Evolutionary conservation across 2,113 vertebrate species (phyloP).

Genomic region (Phocoena sinus): DNA sequence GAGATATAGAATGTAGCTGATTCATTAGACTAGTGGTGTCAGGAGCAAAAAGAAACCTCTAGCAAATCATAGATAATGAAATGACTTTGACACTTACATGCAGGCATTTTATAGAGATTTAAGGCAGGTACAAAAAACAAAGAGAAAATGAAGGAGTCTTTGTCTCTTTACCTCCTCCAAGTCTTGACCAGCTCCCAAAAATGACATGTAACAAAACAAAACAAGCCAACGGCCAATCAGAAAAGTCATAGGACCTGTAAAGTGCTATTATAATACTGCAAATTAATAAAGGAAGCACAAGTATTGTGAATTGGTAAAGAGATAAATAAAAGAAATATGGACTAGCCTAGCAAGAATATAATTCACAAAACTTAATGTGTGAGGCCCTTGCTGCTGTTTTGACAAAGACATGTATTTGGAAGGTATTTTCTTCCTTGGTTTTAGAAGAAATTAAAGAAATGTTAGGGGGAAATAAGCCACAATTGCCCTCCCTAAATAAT

Average conservation of each 20-base stretch:
- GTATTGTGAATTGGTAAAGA: background rate
- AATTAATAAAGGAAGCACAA: background rate
- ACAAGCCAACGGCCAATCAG: background rate
- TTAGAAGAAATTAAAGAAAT: background rate
- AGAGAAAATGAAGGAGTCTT: background rate
- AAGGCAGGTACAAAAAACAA: background rate
- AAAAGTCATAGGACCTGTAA: background rate
- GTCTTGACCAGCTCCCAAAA: background rate
- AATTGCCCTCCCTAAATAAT: background rate
- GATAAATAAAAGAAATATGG: background rate
- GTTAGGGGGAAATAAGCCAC: background rate
- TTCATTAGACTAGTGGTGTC: background rate
- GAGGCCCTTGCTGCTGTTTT: background rate
- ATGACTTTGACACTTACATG: background rate
- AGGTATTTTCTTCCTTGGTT: background rate
- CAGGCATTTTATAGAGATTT: background rate
- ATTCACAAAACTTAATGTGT: background rate
- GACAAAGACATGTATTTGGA: background rate
- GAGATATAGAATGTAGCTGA: background rate
- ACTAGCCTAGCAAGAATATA: background rate
- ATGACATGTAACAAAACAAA: background rate
- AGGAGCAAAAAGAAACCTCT: conserved; percentile 7
- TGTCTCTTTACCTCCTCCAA: background rate
- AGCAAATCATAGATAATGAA: background rate
- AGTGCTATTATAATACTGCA: background rate